Conservation (phyloP, 2,113 vertebrate genomes). For the Zeus faber region DNA sequence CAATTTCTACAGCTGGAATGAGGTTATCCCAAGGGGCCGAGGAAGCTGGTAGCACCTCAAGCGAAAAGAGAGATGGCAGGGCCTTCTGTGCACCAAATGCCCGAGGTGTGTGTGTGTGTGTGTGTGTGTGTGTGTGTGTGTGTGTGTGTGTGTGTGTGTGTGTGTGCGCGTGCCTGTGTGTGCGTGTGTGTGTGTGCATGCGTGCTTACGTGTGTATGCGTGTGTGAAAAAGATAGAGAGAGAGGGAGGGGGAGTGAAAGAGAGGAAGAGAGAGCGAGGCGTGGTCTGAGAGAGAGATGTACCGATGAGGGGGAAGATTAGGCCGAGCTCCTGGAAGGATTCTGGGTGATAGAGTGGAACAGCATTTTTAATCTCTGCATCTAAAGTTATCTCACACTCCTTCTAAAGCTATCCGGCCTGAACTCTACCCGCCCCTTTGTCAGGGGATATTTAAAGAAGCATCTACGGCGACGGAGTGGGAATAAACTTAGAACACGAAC, state of each 20-base stretch:
- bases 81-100: background rate
- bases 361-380: slow-evolving; percentile 24
- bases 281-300: background rate
- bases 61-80: slow-evolving; percentile 8
- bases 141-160: background rate
- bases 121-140: slow-evolving; percentile 10
- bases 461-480: slow-evolving; percentile 23
- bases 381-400: slow-evolving; percentile 27
- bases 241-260: too few relatives aligned
- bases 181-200: slow-evolving; percentile 14
- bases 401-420: slow-evolving; percentile 15
- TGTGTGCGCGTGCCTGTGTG: too few relatives aligned
- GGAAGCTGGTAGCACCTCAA: slow-evolving; percentile 31
- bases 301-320: background rate
- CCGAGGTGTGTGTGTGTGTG: slow-evolving; percentile 4
- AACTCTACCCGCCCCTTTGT: slow-evolving; percentile 8
- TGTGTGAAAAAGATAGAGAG: background rate
- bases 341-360: too few relatives aligned
- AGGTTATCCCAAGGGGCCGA: slow-evolving; percentile 53
- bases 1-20: slow-evolving; percentile 58
- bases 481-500: slow-evolving; percentile 11
- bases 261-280: too few relatives aligned
- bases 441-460: slow-evolving; percentile 12
- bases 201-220: background rate
- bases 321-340: background rate